Base-by-base conservation (phyloP, 2,888 invertebrate species). In the Exephanes ischioxanthus region DNA sequence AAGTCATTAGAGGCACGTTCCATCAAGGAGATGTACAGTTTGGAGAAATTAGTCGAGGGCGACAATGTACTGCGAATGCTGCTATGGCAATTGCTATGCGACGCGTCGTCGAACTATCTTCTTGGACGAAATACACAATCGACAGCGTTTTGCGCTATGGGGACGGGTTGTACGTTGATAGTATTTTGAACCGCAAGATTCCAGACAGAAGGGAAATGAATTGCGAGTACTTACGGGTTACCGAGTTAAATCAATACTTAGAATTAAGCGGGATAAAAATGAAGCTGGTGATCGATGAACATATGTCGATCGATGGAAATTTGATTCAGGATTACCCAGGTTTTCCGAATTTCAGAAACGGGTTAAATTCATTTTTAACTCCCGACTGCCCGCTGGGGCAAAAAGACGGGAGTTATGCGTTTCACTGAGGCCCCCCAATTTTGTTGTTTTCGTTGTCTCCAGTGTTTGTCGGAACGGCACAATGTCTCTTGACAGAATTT, bases 1-100 rank as follows among this genome's bases (percentile, higher is more conserved):
- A 53, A n/a, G 16, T 53, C 16, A 16, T 53, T n/a, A 53, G 51
- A 11, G 67, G 45, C 45, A 22, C 67, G 3, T 33, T 67, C 19
- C 67, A 67, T 11, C 67, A 41, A 41, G 41, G 41, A 41, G 41
- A 41, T 41, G 41, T 11, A 11, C 11, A 11, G 1, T 67, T 67
- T 45, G 41, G 41, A 45, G 26, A 58, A 26, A 19, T 26, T 9
- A 75, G 63, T 48, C 63, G 75, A 45, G 75, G 75, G 16, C 45
- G 75, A 6, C 75, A 75, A 75, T 75, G 75, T 33, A 75, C 63
- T 9, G 75, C 75, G 0, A 75, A 75, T 33, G 63, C 75, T 9
- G 75, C 75, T 45, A 14, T 75, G n/a, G 63, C 75, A 14, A 63
- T 75, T 16, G 75, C 58, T n/a, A 75, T 70, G 70, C 19, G 48